phyloP scores from a whole-genome alignment of 2,888 invertebrate genomes.

The Ichneumon xanthorius region DNA sequence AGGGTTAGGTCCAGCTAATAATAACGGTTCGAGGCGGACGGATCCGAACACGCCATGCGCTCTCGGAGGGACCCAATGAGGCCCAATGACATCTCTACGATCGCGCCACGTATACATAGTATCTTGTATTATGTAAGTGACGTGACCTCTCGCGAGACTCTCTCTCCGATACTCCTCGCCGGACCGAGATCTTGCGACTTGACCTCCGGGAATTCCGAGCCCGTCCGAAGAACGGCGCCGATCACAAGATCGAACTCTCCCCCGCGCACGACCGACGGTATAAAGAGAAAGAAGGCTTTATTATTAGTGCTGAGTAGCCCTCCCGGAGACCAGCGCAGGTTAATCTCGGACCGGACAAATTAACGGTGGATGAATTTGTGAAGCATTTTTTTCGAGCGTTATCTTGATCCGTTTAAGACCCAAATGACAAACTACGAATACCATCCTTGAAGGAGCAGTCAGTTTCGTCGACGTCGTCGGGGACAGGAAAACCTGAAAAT shows the following conservation, averaged over 20 bases:
- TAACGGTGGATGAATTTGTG: not conserved
- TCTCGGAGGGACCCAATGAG: slow-evolving; percentile 40
- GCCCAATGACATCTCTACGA: slow-evolving; percentile 76
- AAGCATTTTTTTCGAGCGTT: not conserved
- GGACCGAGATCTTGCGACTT: slow-evolving; percentile 66
- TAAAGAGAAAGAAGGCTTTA: slow-evolving; percentile 51
- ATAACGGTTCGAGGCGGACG: slow-evolving; percentile 63
- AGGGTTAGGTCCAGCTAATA: slow-evolving; percentile 20
- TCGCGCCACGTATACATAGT: slow-evolving; percentile 61
- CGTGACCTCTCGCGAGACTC: slow-evolving; percentile 64
- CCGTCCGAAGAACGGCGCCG: slow-evolving; percentile 43
- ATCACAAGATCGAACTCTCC: slow-evolving; percentile 56
- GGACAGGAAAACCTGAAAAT: too few relatives aligned
- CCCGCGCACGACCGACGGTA: slow-evolving; percentile 40
- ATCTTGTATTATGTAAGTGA: slow-evolving; percentile 63
- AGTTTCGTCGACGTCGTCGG: too few relatives aligned
- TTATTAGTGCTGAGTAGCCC: slow-evolving; percentile 54
- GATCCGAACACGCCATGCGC: slow-evolving; percentile 45
- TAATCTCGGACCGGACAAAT: slow-evolving; percentile 19
- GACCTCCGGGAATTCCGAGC: slow-evolving; percentile 71
- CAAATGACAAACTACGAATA: not conserved
- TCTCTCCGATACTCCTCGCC: slow-evolving; percentile 50
- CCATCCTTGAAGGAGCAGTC: too few relatives aligned
- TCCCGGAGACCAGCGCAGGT: not conserved
- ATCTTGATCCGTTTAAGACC: not conserved